Evolutionary conservation across 35 echinoderm and acorn worm genomes (phyloP).

Genomic region (Eucidaris tribuloides): DNA sequence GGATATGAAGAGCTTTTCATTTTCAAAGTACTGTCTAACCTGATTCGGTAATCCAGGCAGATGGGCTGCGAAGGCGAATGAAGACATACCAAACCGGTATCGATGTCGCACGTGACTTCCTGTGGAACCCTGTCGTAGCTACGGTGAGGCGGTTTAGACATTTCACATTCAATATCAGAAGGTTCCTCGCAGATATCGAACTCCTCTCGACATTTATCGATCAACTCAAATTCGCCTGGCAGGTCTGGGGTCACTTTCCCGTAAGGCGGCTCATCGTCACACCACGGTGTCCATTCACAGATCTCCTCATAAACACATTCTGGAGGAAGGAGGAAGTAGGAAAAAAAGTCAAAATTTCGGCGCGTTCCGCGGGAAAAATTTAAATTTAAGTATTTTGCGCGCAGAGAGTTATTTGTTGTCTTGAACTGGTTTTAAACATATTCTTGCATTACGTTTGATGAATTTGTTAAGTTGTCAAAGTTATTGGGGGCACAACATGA

Average conservation of each 20-base stretch:
- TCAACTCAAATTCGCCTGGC: constrained; percentile 32
- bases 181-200: constrained; percentile 34
- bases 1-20: too few relatives aligned
- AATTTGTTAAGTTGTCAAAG: too few relatives aligned
- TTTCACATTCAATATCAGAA: constrained; percentile 12
- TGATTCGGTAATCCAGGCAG: constrained; percentile 8
- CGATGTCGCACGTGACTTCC: neutral
- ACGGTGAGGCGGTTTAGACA: neutral
- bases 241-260: neutral
- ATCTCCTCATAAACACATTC: too few relatives aligned
- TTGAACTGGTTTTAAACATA: too few relatives aligned
- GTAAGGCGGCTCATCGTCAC: constrained; percentile 14
- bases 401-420: too few relatives aligned
- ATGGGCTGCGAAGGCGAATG: neutral
- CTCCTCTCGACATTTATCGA: constrained; percentile 18
- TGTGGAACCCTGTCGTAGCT: neutral
- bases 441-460: too few relatives aligned
- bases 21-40: too few relatives aligned
- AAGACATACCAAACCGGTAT: constrained; percentile 21
- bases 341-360: too few relatives aligned
- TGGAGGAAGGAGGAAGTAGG: too few relatives aligned
- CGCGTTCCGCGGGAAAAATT: too few relatives aligned
- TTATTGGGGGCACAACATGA: too few relatives aligned
- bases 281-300: constrained; percentile 38
- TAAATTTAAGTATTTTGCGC: too few relatives aligned